These are phyloP conservation scores for Canis aureus DNA, from an alignment of 2,113 vertebrate species.

Conservation along the genomic window DNA sequence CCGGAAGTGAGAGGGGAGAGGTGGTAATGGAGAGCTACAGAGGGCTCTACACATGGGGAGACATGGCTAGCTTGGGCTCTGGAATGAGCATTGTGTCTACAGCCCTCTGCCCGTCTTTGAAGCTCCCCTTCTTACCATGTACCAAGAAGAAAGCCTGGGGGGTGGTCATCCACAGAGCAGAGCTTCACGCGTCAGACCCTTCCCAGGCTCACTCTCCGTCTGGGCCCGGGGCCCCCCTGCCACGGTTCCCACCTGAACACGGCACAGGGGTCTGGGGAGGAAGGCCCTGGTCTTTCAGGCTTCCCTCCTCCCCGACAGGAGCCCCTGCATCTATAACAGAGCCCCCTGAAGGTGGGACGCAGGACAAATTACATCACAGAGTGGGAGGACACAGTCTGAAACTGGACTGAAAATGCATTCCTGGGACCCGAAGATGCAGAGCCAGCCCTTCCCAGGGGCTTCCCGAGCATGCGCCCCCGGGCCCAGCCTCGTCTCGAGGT, in stretches of 20 bases:
- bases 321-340: background rate
- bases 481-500: background rate
- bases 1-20: background rate
- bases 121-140: background rate
- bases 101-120: background rate
- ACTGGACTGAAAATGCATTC: too few relatives aligned
- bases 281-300: background rate
- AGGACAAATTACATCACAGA: background rate
- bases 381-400: background rate
- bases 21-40: background rate
- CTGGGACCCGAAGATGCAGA: background rate
- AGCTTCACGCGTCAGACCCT: background rate
- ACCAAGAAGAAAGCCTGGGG: background rate
- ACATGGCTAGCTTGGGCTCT: background rate
- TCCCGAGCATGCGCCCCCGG: background rate
- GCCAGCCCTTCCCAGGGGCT: background rate
- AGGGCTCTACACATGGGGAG: background rate
- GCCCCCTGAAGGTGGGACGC: background rate
- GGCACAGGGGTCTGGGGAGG: background rate
- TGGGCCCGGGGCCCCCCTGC: background rate
- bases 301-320: too few relatives aligned
- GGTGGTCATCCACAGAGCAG: background rate
- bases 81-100: background rate
- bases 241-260: fast-evolving
- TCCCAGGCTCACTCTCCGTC: fast-evolving